Evolutionary conservation across 2,888 invertebrate species (phyloP), one percentile per base, ranked within the genome.

Genomic region (Dromius quadrimaculatus): DNA sequence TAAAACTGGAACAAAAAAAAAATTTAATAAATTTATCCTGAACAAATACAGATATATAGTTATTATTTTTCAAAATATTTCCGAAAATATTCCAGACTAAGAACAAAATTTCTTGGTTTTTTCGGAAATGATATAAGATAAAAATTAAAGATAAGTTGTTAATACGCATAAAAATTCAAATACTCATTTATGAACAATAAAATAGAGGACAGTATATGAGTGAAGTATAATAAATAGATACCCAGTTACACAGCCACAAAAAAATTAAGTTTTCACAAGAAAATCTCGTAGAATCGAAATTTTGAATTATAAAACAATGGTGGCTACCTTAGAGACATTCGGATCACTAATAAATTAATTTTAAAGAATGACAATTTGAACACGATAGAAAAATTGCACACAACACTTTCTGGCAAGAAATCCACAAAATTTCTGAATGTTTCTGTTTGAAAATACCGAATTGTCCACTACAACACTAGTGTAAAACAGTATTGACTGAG

Each of bases 401-500:
- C 36, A 38, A 54, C 50, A 65, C 54, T 34, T 65, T 62, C 62
- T 62, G 22, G 13, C 9, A 38, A 6, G 23, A 43, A 22, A 41
- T 34, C 20, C 57, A 59, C 32, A 11, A 9, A 13, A 23, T 41
- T 59, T 59, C 59, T 43, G 32, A 32, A 36, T 45, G 45, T 43
- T 45, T 68, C 43, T 68, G 41, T 50, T 47, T 50, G 13, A 64
- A 45, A 59, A 45, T 59, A 36, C 43, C 28, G 45, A 68, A 57
- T 28, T 68, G 34, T 28, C 17, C 34, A 68, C 57, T 68, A 59
- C 57, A 59, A 62, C 38, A 23, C 41, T 23, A 32, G 57, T 68
- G 43, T 59, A 28, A 68, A 43, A 41, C 43, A 45, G 57, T 68
- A 68, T 68, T 68, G 68, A 68, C 57, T 66, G 59, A 50, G 47